A percentile compares a stretch with the other conserved stretches of the same genome.
These are phyloP conservation scores for Rhopilema esculentum DNA, from an alignment of 30 jellyfish, hydroid and myxozoan genomes.

Conservation along the genomic window DNA sequence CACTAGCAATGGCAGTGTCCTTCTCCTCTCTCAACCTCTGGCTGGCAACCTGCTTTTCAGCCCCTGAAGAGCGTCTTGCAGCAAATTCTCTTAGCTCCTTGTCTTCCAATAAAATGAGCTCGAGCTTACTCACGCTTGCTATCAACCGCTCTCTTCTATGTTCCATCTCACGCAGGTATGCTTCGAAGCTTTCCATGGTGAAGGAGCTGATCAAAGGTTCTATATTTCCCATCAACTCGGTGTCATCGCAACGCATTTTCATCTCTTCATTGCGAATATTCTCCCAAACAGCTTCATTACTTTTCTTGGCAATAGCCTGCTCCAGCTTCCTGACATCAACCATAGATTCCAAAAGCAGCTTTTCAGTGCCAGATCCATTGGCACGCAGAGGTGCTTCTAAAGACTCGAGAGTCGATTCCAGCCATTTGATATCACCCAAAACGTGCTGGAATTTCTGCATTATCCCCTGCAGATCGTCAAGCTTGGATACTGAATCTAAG, in stretches of 20 bases:
- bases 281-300: background rate
- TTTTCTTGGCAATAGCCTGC: background rate
- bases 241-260: background rate
- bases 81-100: background rate
- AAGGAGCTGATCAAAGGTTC: background rate
- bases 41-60: background rate
- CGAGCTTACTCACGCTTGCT: background rate
- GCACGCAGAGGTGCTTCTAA: background rate
- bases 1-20: background rate
- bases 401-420: background rate
- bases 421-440: background rate
- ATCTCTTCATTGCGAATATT: background rate
- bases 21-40: background rate
- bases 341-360: background rate
- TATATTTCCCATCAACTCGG: background rate
- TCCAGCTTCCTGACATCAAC: background rate
- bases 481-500: background rate
- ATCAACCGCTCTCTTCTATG: background rate
- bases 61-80: background rate
- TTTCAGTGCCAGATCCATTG: background rate
- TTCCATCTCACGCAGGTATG: background rate
- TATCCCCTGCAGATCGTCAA: background rate
- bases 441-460: background rate
- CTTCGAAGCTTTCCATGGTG: too few species aligned
- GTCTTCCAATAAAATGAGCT: background rate